Conservation (phyloP, 2,888 invertebrate species). For the Lasioglossum malachurum region DNA sequence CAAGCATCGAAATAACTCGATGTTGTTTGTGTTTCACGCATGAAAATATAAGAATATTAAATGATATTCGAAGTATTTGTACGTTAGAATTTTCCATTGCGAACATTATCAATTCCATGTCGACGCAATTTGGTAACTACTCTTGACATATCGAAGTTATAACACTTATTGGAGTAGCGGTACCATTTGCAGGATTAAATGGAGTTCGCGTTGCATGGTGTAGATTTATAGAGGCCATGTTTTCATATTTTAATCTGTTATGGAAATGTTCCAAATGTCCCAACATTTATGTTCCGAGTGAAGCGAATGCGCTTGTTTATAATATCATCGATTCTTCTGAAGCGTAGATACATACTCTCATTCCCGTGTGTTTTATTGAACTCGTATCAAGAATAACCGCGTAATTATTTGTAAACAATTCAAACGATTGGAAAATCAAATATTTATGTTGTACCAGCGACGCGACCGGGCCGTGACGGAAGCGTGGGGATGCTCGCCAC, state of each 20-base stretch:
- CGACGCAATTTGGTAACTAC: not conserved
- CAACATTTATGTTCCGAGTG: not conserved
- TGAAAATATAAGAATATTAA: not conserved
- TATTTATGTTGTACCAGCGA: not conserved
- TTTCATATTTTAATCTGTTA: slow-evolving; percentile 6
- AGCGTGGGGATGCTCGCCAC: too few species aligned
- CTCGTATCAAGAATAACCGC: not conserved
- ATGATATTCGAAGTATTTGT: not conserved
- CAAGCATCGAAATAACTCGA: not conserved
- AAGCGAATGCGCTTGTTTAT: not conserved
- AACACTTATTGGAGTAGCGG: not conserved
- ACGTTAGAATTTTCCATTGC: not conserved
- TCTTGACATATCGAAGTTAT: not conserved
- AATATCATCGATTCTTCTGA: not conserved
- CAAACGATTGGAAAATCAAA: not conserved
- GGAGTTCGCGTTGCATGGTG: not conserved
- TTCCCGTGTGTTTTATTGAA: not conserved
- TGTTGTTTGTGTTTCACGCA: not conserved
- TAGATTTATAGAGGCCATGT: slow-evolving; percentile 1
- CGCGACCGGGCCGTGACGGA: too few species aligned
- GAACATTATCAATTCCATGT: not conserved
- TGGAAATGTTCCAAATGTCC: slow-evolving; percentile 16
- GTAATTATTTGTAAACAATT: not conserved
- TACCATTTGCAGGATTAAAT: slow-evolving; percentile 17
- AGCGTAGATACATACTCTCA: not conserved